Percentiles rank a stretch among this genome's conserved stretches.
phyloP scores from a whole-genome alignment of 2,888 invertebrate species.

The Drosophila cracens region DNA sequence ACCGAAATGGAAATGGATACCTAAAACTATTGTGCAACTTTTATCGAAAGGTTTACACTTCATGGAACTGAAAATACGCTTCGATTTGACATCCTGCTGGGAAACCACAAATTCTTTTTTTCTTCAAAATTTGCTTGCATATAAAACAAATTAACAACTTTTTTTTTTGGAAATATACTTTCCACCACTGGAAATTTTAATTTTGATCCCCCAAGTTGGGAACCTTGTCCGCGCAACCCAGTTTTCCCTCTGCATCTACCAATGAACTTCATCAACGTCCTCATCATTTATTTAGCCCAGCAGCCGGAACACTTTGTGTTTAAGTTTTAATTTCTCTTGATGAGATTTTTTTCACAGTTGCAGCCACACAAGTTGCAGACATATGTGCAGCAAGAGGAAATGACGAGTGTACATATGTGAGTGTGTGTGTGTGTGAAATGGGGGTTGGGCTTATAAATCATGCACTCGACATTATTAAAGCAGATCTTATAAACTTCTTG shows the following conservation, averaged over 20 bases:
- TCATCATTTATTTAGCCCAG: constrained; percentile 51
- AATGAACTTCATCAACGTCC: constrained; percentile 36
- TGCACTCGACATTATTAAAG: constrained; percentile 80
- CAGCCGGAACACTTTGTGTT: constrained; percentile 53
- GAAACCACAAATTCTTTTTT: neutral
- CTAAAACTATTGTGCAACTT: neutral
- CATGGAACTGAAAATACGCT: neutral
- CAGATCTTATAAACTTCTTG: constrained; percentile 75
- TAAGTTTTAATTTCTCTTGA: constrained; percentile 77
- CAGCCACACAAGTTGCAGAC: constrained; percentile 31
- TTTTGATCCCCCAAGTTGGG: neutral
- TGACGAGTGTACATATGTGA: neutral
- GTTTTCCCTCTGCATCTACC: neutral
- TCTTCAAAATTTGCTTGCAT: neutral
- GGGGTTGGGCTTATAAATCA: constrained; percentile 52
- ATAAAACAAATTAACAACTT: neutral
- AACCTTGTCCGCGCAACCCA: neutral
- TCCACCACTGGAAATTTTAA: neutral
- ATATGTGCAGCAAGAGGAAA: neutral
- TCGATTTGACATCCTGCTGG: neutral
- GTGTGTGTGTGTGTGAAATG: neutral
- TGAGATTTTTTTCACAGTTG: constrained; percentile 60
- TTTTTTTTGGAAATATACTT: neutral
- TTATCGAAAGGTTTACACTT: neutral
- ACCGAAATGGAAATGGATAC: neutral